Percentiles rank a stretch among this genome's conserved stretches.
Conservation (phyloP, 2,888 invertebrate genomes). For the Gymnoscelis rufifasciata region DNA sequence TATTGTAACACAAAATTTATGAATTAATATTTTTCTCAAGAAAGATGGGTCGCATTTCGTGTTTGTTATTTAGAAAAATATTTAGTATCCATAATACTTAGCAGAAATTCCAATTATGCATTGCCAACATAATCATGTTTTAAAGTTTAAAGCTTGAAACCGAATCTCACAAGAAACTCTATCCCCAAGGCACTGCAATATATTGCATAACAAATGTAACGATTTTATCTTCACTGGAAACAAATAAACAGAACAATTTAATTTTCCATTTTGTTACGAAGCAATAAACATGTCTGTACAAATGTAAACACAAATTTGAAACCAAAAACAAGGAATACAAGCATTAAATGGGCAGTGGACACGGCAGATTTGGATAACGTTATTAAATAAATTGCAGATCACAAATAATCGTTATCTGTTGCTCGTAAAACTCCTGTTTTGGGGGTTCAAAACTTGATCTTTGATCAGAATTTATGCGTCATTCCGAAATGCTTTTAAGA, state of each 20-base stretch:
- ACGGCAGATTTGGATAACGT: slow-evolving; percentile 58
- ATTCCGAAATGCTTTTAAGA: slow-evolving; percentile 1
- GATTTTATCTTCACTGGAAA: slow-evolving; percentile 10
- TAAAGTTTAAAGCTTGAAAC: not conserved
- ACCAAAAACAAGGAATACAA: slow-evolving; percentile 49
- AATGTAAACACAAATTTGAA: slow-evolving; percentile 36
- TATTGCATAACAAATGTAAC: slow-evolving; percentile 7
- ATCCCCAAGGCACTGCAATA: slow-evolving; percentile 5
- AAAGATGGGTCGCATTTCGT: too few species aligned
- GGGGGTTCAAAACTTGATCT: slow-evolving; percentile 30
- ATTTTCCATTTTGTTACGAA: slow-evolving; percentile 17
- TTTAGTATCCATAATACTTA: too few species aligned
- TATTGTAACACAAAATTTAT: too few species aligned
- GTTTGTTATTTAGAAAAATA: too few species aligned
- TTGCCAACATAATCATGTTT: not conserved
- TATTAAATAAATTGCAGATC: slow-evolving; percentile 60
- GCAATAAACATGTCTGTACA: slow-evolving; percentile 20
- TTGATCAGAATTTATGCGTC: slow-evolving; percentile 1
- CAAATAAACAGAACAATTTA: slow-evolving; percentile 14
- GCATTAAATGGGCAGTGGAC: slow-evolving; percentile 46
- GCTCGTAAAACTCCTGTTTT: slow-evolving; percentile 61
- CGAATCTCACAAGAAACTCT: slow-evolving; percentile 1
- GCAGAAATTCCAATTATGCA: too few species aligned
- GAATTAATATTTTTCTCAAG: too few species aligned
- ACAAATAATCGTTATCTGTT: slow-evolving; percentile 59